Evolutionary conservation across 2,797 vertebrate genomes (phyloP).

Genomic region (Myotis daubentonii): DNA sequence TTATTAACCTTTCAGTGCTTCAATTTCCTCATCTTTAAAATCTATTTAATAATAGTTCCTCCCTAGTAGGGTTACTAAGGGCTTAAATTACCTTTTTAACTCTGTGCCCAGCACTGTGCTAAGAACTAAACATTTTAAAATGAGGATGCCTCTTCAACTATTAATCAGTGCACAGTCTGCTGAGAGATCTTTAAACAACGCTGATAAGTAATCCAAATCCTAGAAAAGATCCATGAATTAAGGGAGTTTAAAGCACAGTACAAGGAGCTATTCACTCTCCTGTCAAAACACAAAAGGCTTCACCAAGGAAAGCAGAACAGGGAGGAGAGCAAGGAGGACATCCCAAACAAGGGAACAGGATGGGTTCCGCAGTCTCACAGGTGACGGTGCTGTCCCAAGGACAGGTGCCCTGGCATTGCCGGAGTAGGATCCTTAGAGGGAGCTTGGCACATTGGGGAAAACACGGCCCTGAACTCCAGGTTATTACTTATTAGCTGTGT

Average conservation of each 20-base stretch:
- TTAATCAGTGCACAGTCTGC: background rate
- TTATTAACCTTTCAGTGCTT: slow-evolving; percentile 14
- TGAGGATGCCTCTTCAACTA: background rate
- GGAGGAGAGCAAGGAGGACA: background rate
- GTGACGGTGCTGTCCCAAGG: background rate
- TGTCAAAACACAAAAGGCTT: background rate
- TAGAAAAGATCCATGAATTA: background rate
- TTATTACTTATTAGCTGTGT: background rate
- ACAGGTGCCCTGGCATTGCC: background rate
- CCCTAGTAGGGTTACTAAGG: background rate
- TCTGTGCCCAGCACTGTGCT: background rate
- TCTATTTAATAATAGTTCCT: background rate
- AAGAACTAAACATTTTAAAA: background rate
- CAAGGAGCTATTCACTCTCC: background rate
- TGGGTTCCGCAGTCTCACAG: background rate
- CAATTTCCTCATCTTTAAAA: slow-evolving; percentile 4
- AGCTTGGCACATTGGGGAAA: background rate
- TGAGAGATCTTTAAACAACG: background rate
- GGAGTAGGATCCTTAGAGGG: too few relatives aligned
- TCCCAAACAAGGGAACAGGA: background rate
- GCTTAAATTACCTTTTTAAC: background rate
- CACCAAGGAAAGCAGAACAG: background rate
- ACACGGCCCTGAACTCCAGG: background rate
- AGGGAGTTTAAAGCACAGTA: background rate
- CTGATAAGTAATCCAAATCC: background rate